Percentiles rank a stretch among this genome's conserved stretches.
phyloP scores from a whole-genome alignment of 2,113 vertebrate genomes.

The Phainopepla nitens region DNA sequence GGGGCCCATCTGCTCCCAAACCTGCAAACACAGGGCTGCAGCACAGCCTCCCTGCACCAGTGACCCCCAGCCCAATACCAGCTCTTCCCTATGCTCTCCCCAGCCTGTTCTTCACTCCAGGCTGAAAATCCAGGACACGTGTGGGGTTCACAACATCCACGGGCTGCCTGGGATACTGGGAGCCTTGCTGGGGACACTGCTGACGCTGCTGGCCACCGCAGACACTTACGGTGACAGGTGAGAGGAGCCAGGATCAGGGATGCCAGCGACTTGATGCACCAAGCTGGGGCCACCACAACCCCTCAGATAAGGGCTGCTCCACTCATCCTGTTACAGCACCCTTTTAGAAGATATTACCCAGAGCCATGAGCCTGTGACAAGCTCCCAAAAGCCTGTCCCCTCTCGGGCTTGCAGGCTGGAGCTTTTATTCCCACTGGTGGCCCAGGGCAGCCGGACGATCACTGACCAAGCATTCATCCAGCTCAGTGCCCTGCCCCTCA shows the following conservation, averaged over 20 bases:
- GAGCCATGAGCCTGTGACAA: fast-evolving
- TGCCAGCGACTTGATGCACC: fast-evolving
- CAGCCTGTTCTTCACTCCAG: conserved; percentile 82
- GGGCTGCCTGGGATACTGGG: conserved; percentile 90
- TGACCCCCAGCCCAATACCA: fast-evolving
- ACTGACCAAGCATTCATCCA: conserved; percentile 71
- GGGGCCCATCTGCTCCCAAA: neutral
- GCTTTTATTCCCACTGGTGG: conserved; percentile 76
- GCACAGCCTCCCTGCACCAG: neutral
- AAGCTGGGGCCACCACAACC: neutral
- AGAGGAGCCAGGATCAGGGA: neutral
- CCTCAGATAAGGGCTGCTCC: neutral
- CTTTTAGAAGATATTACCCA: no score
- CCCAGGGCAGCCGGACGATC: neutral
- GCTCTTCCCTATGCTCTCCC: neutral
- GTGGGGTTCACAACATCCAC: conserved; percentile 88
- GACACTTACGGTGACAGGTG: conserved; percentile 82
- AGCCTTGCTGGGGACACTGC: conserved; percentile 78
- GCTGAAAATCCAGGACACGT: conserved; percentile 86
- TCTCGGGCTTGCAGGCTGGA: conserved; percentile 64
- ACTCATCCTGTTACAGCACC: neutral
- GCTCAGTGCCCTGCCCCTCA: conserved; percentile 76
- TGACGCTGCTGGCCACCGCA: conserved; percentile 68
- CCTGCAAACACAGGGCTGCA: fast-evolving
- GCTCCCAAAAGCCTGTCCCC: fast-evolving